phyloP scores from a whole-genome alignment of 2,797 vertebrate genomes.

The Halcyon smyrnensis region DNA sequence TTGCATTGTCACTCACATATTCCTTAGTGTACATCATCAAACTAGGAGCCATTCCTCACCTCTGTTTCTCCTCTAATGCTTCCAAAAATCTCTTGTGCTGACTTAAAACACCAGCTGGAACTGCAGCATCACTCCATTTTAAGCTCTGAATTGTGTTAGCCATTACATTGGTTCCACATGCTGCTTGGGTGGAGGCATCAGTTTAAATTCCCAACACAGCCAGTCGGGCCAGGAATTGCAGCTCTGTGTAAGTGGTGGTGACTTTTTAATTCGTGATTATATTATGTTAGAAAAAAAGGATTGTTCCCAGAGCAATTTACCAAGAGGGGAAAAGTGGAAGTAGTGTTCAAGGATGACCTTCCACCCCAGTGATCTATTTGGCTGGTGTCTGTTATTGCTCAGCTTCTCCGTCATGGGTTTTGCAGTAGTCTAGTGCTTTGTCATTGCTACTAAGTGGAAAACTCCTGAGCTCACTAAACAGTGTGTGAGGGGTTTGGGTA shows the following conservation, averaged over 20 bases:
- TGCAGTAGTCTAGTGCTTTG: background rate
- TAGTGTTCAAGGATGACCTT: slow-evolving; percentile 49
- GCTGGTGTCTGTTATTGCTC: slow-evolving; percentile 39
- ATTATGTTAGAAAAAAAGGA: background rate
- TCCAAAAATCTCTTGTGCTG: background rate
- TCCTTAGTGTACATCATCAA: background rate
- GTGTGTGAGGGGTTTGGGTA: background rate
- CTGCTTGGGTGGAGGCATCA: slow-evolving; percentile 53
- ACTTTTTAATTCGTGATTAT: slow-evolving; percentile 47
- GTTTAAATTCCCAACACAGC: slow-evolving; percentile 40
- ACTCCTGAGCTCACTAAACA: slow-evolving; percentile 35
- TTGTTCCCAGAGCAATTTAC: slow-evolving; percentile 48
- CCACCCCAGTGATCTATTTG: slow-evolving; percentile 35
- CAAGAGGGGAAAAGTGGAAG: slow-evolving; percentile 1
- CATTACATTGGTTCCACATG: slow-evolving; percentile 42
- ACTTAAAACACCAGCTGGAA: slow-evolving; percentile 33
- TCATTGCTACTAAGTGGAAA: slow-evolving; percentile 20
- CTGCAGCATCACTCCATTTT: slow-evolving; percentile 62
- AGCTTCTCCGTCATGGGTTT: slow-evolving; percentile 33
- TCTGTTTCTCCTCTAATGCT: slow-evolving; percentile 17
- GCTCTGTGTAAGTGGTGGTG: slow-evolving; percentile 33
- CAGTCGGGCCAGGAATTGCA: slow-evolving; percentile 52
- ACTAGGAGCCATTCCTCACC: background rate
- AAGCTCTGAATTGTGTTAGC: slow-evolving; percentile 60
- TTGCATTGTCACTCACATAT: background rate